Evolutionary conservation across 2,888 invertebrate genomes (phyloP), one percentile per base, ranked within the genome.

Genomic region (Argyra leucocephala): DNA sequence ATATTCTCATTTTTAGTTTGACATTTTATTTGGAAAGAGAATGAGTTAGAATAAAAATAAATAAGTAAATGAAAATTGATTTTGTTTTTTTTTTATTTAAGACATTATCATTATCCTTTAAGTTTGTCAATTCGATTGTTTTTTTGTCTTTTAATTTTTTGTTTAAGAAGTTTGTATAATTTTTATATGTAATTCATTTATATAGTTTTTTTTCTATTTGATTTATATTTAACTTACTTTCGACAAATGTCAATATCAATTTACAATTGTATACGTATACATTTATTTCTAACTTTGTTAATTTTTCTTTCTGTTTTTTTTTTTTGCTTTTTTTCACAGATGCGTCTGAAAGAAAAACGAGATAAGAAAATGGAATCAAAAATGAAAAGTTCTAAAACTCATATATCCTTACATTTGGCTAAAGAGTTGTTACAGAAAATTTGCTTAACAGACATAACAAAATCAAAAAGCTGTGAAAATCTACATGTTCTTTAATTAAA

Each of bases 381-480:
- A 74, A 82, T 91, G 71, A 88, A 90, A 73, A 88, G 87, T 68
- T 91, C 91, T 58, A 86, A 89, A 72, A 91, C 91, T 1, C 90
- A 90, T 72, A 85, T 91, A 72, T 91, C 90, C 66, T 81, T 91
- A 72, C 90, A 88, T 79, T 86, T 90, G 73, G 91, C 91, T 12
- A 84, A 89, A 71, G 91, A 91, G 76, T 85, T 92, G 64, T 82
- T 92, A 22, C 90, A 90, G 76, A 91, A 90, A 81, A 91, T 92
- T 76, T 91, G 91, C 80, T 85, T 91, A 76, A 90, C 89, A 75
- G 91, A 93, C 78, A 88, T 88, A 72, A 86, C 88, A 67, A 91
- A 91, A 80, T 90, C 91, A 15, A 91, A 91, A 78, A 90, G 90
- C 67, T 92, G 92, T 80, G 91, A 92, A 79, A 91, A 92, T 79